A percentile compares a stretch with the other conserved stretches of the same genome.
Conservation (phyloP, 2,888 invertebrate species). For the Eulithis prunata region DNA sequence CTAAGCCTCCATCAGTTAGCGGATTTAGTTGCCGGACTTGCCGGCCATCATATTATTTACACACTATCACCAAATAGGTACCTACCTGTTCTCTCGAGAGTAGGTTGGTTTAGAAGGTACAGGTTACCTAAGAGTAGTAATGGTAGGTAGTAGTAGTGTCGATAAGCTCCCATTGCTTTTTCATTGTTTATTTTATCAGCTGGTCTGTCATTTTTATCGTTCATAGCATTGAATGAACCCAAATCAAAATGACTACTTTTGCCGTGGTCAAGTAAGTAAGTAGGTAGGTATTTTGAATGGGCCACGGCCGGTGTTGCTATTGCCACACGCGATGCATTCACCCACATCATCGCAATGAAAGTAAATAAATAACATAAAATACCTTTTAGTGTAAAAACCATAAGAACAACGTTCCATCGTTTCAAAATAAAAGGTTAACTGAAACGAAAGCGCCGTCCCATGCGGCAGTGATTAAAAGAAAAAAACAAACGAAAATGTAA, state of each 20-base stretch:
- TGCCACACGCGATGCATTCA: conserved; percentile 77
- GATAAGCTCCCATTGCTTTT: conserved; percentile 3
- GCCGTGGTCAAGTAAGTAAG: neutral
- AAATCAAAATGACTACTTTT: neutral
- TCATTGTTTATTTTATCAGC: conserved; percentile 22
- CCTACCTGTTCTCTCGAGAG: neutral
- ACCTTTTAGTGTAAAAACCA: conserved; percentile 93
- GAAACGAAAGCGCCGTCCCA: conserved; percentile 83
- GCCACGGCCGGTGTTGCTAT: neutral
- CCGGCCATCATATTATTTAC: conserved; percentile 4
- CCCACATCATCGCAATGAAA: conserved; percentile 76
- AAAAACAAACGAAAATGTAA: conserved; percentile 79
- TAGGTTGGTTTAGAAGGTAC: neutral
- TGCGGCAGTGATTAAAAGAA: conserved; percentile 79
- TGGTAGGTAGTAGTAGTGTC: conserved; percentile 1
- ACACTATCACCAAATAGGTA: neutral
- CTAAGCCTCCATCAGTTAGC: conserved; percentile 42
- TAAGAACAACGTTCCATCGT: conserved; percentile 92
- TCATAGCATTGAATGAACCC: conserved; percentile 1
- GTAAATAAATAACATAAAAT: conserved; percentile 85
- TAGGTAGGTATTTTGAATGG: conserved; percentile 23
- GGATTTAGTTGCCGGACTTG: conserved; percentile 7
- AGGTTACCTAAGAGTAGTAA: neutral
- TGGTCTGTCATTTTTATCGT: conserved; percentile 14
- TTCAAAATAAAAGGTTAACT: conserved; percentile 85